Percentiles rank a stretch among this genome's conserved stretches.
Evolutionary conservation across 2,113 vertebrate genomes (phyloP).

Genomic region (Gadus macrocephalus): DNA sequence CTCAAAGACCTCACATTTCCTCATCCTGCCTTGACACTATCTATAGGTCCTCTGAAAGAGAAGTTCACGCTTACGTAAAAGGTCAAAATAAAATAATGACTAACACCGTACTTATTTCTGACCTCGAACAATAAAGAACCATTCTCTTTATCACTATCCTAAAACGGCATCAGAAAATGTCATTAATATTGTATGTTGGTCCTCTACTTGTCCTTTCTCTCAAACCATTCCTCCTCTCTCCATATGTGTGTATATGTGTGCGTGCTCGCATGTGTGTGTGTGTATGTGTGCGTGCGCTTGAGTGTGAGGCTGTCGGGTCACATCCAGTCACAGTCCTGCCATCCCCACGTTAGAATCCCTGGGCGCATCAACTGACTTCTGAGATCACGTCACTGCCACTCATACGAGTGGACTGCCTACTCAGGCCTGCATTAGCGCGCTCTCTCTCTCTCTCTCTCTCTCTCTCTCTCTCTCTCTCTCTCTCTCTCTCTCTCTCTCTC

Average conservation of each 20-base stretch:
- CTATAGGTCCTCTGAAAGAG: constrained; percentile 45
- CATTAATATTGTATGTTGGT: no score
- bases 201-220: constrained; percentile 8
- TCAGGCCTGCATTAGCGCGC: constrained; percentile 24
- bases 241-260: constrained; percentile 10
- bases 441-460: constrained; percentile 7
- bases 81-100: constrained; percentile 31
- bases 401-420: constrained; percentile 49
- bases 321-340: constrained; percentile 56
- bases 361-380: constrained; percentile 53
- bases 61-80: background rate
- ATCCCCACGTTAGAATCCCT: constrained; percentile 51
- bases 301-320: constrained; percentile 67
- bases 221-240: background rate
- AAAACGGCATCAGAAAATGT: no score
- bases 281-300: constrained; percentile 27
- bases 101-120: no score
- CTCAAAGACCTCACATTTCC: constrained; percentile 48
- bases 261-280: constrained; percentile 17
- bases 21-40: constrained; percentile 29
- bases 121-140: no score
- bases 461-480: constrained; percentile 19
- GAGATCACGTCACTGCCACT: constrained; percentile 63
- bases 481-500: constrained; percentile 1
- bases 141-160: no score